phyloP scores from a whole-genome alignment of 2,888 invertebrate genomes.

The Neuroscelio doddi region DNA sequence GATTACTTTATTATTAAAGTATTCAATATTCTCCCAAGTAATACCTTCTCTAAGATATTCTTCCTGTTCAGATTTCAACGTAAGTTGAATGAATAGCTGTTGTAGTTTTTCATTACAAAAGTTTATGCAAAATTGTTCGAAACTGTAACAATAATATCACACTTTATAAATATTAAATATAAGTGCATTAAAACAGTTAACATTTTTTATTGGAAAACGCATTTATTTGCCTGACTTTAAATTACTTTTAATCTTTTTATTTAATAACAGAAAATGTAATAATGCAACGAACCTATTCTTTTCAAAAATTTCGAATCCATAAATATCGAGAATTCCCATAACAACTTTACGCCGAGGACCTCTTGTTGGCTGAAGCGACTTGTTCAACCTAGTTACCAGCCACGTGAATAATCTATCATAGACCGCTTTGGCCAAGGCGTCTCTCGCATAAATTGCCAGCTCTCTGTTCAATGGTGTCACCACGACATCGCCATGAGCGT shows the following conservation, averaged over 20 bases:
- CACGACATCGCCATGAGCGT: slow-evolving; percentile 88
- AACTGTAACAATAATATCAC: slow-evolving; percentile 72
- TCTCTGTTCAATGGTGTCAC: slow-evolving; percentile 86
- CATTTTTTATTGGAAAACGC: no score
- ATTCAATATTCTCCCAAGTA: slow-evolving; percentile 90
- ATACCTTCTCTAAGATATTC: slow-evolving; percentile 94
- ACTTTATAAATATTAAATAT: no score
- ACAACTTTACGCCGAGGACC: slow-evolving; percentile 78
- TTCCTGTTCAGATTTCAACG: slow-evolving; percentile 92
- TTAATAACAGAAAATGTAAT: neutral
- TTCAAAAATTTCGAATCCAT: slow-evolving; percentile 95
- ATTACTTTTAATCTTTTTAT: no score
- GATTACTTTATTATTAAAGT: slow-evolving; percentile 94
- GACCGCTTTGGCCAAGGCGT: slow-evolving; percentile 92
- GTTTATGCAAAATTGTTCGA: slow-evolving; percentile 95
- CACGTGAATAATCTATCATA: slow-evolving; percentile 94
- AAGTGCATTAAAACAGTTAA: no score
- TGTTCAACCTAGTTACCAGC: slow-evolving; percentile 87
- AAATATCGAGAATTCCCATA: slow-evolving; percentile 94
- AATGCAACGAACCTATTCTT: slow-evolving; percentile 80
- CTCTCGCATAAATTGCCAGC: slow-evolving; percentile 88
- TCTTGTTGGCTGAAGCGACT: slow-evolving; percentile 78
- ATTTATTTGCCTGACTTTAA: no score
- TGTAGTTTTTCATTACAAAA: slow-evolving; percentile 97
- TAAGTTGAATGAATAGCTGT: slow-evolving; percentile 93